Evolutionary conservation across 2,113 vertebrate species (phyloP).

Genomic region (Donacobius atricapilla): DNA sequence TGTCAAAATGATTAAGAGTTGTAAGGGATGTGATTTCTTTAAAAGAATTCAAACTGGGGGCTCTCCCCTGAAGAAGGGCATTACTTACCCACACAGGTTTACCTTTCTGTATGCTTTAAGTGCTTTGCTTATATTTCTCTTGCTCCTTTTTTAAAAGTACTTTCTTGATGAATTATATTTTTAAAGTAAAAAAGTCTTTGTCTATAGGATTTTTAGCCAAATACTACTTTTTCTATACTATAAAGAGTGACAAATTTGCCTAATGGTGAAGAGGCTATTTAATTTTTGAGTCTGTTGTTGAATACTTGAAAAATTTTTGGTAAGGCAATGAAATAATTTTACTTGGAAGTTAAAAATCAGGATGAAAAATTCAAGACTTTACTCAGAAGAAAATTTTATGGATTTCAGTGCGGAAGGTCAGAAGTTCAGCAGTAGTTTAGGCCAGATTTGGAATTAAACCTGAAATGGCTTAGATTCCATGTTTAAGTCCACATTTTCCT

Average conservation of each 20-base stretch:
- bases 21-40: not conserved
- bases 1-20: slow-evolving; percentile 27
- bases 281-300: not conserved
- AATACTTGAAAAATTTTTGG: not conserved
- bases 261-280: not conserved
- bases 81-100: not conserved
- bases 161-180: not conserved
- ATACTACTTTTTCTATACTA: not conserved
- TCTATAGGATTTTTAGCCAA: not conserved
- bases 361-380: not conserved
- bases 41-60: not conserved
- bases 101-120: not conserved
- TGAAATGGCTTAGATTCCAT: not conserved
- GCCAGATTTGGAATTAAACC: not conserved
- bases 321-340: not conserved
- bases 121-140: not conserved
- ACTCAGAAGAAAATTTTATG: not conserved
- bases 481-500: not conserved
- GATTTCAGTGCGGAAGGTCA: not conserved
- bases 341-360: not conserved
- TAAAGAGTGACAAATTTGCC: not conserved
- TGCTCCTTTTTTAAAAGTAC: not conserved
- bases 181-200: not conserved
- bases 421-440: not conserved
- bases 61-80: not conserved